phyloP scores from a whole-genome alignment of 1,140 invertebrate species.

The Apis cerana region DNA sequence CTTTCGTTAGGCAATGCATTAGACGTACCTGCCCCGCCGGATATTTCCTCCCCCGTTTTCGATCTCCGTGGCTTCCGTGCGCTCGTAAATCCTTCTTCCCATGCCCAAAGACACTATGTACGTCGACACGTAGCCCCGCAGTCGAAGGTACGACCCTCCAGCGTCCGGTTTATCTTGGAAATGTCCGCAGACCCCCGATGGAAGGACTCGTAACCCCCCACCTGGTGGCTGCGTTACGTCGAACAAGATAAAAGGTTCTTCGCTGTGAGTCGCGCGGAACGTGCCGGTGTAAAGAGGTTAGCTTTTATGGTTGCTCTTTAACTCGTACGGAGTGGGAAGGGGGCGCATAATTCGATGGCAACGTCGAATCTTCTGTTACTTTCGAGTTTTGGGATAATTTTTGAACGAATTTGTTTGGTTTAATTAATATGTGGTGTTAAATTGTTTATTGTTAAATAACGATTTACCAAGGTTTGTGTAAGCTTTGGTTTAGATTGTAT shows the following conservation, averaged over 20 bases:
- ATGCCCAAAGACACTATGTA: background rate
- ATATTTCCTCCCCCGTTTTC: background rate
- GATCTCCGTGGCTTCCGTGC: background rate
- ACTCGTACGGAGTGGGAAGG: background rate
- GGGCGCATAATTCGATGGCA: background rate
- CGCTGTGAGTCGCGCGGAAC: slow-evolving; percentile 5
- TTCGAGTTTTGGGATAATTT: no score
- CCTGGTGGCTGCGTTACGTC: background rate
- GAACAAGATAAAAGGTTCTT: slow-evolving; percentile 27
- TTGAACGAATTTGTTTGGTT: no score
- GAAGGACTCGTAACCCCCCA: slow-evolving; percentile 6
- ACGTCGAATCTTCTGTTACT: background rate
- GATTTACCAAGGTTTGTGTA: no score
- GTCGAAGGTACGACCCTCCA: background rate
- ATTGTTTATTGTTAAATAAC: no score
- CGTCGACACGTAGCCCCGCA: background rate
- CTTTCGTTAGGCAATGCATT: background rate
- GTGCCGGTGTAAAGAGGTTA: slow-evolving; percentile 12
- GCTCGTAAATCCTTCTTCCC: slow-evolving; percentile 11
- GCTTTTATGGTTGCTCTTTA: slow-evolving; percentile 6
- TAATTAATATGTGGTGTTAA: no score
- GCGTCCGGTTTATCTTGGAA: slow-evolving; percentile 17
- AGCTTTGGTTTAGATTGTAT: no score
- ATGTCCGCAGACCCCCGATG: slow-evolving; percentile 1
- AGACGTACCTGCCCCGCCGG: background rate